Percentiles rank a stretch among this genome's conserved stretches.
These are phyloP conservation scores for Anagrus nilaparvatae DNA, from an alignment of 1,140 invertebrate species.

Conservation along the genomic window DNA sequence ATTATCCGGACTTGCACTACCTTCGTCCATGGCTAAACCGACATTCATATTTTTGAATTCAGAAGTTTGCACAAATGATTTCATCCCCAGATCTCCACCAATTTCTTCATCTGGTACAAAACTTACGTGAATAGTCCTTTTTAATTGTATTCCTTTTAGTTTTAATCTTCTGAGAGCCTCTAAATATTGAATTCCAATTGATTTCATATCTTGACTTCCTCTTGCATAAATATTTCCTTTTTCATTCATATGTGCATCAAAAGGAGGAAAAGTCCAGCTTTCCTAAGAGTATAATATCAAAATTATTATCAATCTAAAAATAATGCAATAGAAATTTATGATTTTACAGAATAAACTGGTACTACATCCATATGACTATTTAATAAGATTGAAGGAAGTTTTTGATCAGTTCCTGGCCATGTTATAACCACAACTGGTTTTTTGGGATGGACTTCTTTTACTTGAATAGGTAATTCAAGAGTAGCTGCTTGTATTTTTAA, in stretches of 20 bases:
- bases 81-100: conserved; percentile 80
- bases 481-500: conserved; percentile 55
- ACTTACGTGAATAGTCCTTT: conserved; percentile 47
- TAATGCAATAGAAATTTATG: too few relatives aligned
- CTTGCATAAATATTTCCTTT: conserved; percentile 48
- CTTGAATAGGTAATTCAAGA: conserved; percentile 51
- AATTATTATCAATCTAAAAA: too few relatives aligned
- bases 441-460: conserved; percentile 45
- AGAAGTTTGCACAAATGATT: conserved; percentile 61
- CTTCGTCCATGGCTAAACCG: conserved; percentile 86
- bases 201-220: neutral
- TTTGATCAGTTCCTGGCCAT: conserved; percentile 62
- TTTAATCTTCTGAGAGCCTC: conserved; percentile 66
- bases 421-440: conserved; percentile 78
- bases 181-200: conserved; percentile 27
- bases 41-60: conserved; percentile 76
- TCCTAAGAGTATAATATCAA: too few relatives aligned
- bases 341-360: conserved; percentile 68
- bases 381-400: conserved; percentile 62
- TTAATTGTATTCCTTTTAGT: conserved; percentile 40
- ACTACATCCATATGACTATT: conserved; percentile 95
- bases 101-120: too few relatives aligned
- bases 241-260: conserved; percentile 63
- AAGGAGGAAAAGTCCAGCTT: conserved; percentile 73
- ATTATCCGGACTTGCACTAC: conserved; percentile 55